phyloP scores from a whole-genome alignment of 2,888 invertebrate species.

The Thera obeliscata region DNA sequence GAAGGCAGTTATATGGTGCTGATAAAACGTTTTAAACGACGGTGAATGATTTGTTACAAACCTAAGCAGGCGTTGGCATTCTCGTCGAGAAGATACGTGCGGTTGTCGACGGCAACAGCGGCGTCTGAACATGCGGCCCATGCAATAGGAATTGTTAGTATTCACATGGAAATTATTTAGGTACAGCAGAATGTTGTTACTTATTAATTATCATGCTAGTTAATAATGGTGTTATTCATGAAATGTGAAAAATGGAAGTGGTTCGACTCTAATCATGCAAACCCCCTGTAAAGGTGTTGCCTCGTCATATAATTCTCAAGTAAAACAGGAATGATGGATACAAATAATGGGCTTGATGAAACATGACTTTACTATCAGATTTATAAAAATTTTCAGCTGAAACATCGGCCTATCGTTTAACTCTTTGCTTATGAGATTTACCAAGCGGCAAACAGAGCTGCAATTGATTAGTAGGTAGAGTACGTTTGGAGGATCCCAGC shows the following conservation, averaged over 20 bases:
- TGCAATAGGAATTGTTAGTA: constrained; percentile 65
- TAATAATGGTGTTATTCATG: not conserved
- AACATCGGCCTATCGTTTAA: not conserved
- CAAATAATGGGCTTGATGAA: no score
- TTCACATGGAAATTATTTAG: constrained; percentile 15
- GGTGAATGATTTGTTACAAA: constrained; percentile 49
- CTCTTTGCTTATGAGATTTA: not conserved
- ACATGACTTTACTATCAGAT: no score
- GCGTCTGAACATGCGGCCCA: constrained; percentile 85
- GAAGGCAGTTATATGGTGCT: not conserved
- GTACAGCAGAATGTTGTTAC: not conserved
- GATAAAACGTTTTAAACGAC: constrained; percentile 8
- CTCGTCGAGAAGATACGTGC: constrained; percentile 91
- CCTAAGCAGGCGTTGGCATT: constrained; percentile 86
- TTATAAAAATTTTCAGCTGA: no score
- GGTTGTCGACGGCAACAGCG: constrained; percentile 91
- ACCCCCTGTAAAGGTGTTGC: no score
- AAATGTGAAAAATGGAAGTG: not conserved
- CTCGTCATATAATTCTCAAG: not conserved
- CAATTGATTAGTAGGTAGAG: not conserved
- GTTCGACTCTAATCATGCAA: not conserved
- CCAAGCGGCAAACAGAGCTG: not conserved
- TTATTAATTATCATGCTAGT: not conserved
- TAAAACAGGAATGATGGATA: not conserved
- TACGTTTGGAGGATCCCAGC: no score